phyloP scores from a whole-genome alignment of 2,888 invertebrate genomes.

The Kuschelorhynchus macadamiae region DNA sequence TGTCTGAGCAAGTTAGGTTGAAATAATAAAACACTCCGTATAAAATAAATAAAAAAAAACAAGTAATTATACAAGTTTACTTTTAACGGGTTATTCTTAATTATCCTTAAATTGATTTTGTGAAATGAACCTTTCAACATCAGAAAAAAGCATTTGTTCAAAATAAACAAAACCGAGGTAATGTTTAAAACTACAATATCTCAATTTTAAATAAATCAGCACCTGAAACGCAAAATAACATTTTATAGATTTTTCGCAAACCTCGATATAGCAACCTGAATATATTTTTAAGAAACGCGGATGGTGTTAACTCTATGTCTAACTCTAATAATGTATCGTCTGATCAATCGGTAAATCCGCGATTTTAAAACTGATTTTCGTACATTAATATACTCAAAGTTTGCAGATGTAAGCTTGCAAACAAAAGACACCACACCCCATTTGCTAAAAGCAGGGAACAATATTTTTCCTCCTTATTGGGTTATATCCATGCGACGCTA shows the following conservation, averaged over 20 bases:
- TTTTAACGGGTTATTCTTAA: not conserved
- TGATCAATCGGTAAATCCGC: too few species aligned
- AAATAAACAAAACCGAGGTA: too few species aligned
- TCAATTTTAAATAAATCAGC: too few species aligned
- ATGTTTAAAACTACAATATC: too few species aligned
- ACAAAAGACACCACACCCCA: constrained; percentile 24
- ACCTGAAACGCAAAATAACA: too few species aligned
- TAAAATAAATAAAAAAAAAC: not conserved
- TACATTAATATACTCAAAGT: constrained; percentile 42
- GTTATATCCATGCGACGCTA: constrained; percentile 7
- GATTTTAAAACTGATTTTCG: constrained; percentile 44
- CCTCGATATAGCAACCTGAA: constrained; percentile 27
- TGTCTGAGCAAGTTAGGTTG: constrained; percentile 3
- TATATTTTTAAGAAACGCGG: too few species aligned
- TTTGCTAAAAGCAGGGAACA: not conserved
- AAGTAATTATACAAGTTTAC: not conserved
- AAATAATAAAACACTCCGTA: not conserved
- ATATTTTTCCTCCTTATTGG: too few species aligned
- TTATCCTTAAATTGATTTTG: not conserved
- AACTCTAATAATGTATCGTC: too few species aligned
- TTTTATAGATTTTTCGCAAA: not conserved
- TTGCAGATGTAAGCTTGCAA: constrained; percentile 5
- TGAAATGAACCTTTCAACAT: not conserved
- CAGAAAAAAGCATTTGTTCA: not conserved
- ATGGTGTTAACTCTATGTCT: too few species aligned